Percentiles rank a stretch among this genome's conserved stretches.
Conservation (phyloP, 2,113 vertebrate genomes). For the Tetraodon nigroviridis region DNA sequence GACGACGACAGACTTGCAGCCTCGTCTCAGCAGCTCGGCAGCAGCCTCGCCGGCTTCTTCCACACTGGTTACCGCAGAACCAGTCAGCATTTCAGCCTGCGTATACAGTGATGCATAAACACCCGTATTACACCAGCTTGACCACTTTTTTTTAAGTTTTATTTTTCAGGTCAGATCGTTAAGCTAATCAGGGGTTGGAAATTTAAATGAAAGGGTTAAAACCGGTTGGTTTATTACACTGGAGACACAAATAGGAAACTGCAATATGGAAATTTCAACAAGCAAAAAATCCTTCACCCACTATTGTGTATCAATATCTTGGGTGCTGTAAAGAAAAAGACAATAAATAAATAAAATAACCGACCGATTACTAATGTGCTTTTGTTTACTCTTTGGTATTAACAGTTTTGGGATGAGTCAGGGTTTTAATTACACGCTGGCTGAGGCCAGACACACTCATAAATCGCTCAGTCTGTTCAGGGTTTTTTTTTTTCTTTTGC, state of each 20-base stretch:
- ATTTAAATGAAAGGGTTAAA: constrained; percentile 48
- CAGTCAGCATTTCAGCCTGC: constrained; percentile 90
- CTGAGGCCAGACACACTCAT: constrained; percentile 42
- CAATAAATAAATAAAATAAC: neutral
- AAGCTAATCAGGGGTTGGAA: constrained; percentile 42
- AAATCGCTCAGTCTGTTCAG: constrained; percentile 34
- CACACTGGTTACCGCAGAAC: constrained; percentile 68
- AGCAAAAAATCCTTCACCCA: constrained; percentile 4
- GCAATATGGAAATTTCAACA: constrained; percentile 33
- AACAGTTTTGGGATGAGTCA: constrained; percentile 37
- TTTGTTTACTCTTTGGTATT: constrained; percentile 28
- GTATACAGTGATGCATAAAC: neutral
- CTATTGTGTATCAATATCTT: neutral
- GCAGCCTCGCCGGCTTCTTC: constrained; percentile 79
- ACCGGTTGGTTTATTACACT: constrained; percentile 29
- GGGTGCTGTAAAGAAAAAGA: neutral
- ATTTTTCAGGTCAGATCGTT: constrained; percentile 15
- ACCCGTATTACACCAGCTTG: neutral
- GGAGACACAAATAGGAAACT: constrained; percentile 19
- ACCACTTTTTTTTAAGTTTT: neutral
- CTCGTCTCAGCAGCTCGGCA: constrained; percentile 75
- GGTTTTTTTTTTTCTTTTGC: no score
- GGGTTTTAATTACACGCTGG: constrained; percentile 38
- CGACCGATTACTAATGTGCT: constrained; percentile 5
- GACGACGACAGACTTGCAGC: constrained; percentile 82